phyloP scores from a whole-genome alignment of 2,888 invertebrate genomes.

The Atethmia centrago region DNA sequence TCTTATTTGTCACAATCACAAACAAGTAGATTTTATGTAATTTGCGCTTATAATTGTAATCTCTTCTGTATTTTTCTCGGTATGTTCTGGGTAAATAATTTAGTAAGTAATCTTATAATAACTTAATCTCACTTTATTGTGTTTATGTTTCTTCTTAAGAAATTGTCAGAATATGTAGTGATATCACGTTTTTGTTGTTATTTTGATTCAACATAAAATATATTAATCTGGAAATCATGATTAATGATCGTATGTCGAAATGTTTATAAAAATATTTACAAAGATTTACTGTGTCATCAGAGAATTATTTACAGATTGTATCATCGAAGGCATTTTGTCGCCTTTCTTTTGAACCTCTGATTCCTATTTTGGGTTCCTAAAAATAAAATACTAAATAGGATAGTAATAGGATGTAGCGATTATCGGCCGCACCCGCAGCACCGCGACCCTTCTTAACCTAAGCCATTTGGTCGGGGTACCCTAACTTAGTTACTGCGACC shows the following conservation, averaged over 20 bases:
- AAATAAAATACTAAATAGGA: no score
- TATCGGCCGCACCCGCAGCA: no score
- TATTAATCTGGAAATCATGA: not conserved
- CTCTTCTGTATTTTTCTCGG: not conserved
- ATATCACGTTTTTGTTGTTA: conserved; percentile 8
- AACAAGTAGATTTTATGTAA: not conserved
- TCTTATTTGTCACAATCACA: not conserved
- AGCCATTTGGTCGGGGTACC: no score
- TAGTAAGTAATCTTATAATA: no score
- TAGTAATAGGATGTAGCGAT: no score
- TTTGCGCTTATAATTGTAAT: not conserved
- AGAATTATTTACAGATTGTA: conserved; percentile 15
- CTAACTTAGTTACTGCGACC: no score
- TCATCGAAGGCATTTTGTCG: not conserved
- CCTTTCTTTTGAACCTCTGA: not conserved
- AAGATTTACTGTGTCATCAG: conserved; percentile 10
- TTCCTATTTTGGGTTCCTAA: no score
- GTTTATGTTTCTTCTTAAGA: conserved; percentile 14
- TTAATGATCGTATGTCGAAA: conserved; percentile 17
- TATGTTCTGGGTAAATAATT: no score
- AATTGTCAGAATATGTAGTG: not conserved
- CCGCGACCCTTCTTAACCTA: no score
- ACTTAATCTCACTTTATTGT: conserved; percentile 1
- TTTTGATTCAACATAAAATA: not conserved
- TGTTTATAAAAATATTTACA: conserved; percentile 4